These are phyloP conservation scores for Scopus umbretta DNA, from an alignment of 2,113 vertebrate species.

Conservation along the genomic window DNA sequence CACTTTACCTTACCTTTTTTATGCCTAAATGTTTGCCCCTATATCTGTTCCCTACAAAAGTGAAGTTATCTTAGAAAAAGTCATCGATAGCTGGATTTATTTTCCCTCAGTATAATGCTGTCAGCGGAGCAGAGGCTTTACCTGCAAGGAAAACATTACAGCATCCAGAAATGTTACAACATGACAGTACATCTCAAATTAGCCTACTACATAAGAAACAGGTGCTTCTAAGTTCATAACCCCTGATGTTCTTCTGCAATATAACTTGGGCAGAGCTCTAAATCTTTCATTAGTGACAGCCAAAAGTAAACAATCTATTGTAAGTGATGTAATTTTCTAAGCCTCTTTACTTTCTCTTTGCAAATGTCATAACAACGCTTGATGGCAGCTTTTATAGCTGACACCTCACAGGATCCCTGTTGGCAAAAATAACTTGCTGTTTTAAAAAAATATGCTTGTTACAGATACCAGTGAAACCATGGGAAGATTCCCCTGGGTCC, in stretches of 20 bases:
- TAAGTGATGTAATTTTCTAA: neutral
- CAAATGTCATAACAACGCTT: neutral
- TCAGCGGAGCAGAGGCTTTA: neutral
- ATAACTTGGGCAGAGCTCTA: neutral
- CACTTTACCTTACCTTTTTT: neutral
- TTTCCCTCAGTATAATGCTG: neutral
- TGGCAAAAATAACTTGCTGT: neutral
- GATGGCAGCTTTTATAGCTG: neutral
- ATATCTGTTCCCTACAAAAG: neutral
- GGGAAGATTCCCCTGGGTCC: neutral
- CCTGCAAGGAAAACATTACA: neutral
- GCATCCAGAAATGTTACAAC: too few relatives aligned
- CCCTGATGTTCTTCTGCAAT: neutral
- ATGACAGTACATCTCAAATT: neutral
- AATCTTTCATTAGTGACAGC: neutral
- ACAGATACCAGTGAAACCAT: neutral
- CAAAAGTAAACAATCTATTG: constrained; percentile 1
- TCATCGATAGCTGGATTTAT: neutral
- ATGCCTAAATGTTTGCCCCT: neutral
- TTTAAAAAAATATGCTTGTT: neutral
- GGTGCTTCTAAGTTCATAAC: neutral
- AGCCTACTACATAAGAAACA: neutral
- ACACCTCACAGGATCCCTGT: neutral
- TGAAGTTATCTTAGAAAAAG: neutral
- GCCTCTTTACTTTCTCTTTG: neutral